phyloP scores from a whole-genome alignment of 30 jellyfish, hydroid and myxozoan genomes.

The Aurelia aurita complex sp. Pacific region DNA sequence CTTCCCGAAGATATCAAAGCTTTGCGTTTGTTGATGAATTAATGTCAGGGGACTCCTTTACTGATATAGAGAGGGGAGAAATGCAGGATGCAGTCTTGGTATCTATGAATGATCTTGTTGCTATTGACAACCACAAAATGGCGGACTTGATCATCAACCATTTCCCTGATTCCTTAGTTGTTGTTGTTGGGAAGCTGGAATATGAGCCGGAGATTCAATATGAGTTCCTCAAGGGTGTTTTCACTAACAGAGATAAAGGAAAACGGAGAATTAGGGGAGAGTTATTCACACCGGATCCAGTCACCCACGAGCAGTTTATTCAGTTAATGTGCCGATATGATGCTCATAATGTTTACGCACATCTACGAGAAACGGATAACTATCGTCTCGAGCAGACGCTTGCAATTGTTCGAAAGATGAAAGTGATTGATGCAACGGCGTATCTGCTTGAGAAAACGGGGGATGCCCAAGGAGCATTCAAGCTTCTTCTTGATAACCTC shows the following conservation, averaged over 20 bases:
- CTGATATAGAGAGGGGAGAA: conserved; percentile 85
- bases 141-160: conserved; percentile 71
- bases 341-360: conserved; percentile 74
- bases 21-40: conserved; percentile 76
- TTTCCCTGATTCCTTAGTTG: conserved; percentile 69
- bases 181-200: conserved; percentile 69
- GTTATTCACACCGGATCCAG: conserved; percentile 51
- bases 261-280: conserved; percentile 38
- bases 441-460: conserved; percentile 93
- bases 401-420: conserved; percentile 76
- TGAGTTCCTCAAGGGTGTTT: conserved; percentile 85
- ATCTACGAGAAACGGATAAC: conserved; percentile 83
- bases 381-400: conserved; percentile 92
- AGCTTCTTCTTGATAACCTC: conserved; percentile 72
- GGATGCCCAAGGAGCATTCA: conserved; percentile 86
- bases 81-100: conserved; percentile 82
- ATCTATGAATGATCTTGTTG: conserved; percentile 72
- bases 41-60: conserved; percentile 87
- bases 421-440: conserved; percentile 87
- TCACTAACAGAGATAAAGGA: conserved; percentile 61
- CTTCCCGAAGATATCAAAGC: conserved; percentile 72
- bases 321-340: conserved; percentile 91
- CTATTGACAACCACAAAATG: conserved; percentile 76
- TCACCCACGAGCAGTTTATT: conserved; percentile 81
- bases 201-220: conserved; percentile 77